These are phyloP conservation scores for Brachionus calyciflorus DNA, from an alignment of 1,140 invertebrate genomes.

Conservation along the genomic window DNA sequence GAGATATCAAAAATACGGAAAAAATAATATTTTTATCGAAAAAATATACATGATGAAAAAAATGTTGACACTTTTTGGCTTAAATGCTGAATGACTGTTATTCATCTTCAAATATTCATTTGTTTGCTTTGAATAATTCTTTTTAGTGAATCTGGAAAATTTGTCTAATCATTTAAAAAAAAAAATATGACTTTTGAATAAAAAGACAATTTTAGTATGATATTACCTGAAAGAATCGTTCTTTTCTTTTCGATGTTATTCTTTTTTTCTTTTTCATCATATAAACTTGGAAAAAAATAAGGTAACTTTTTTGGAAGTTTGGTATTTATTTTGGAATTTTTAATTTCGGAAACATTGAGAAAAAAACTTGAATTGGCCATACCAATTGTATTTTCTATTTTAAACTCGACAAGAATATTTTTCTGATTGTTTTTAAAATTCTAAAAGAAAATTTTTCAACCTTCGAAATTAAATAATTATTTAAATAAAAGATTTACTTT, in stretches of 20 bases:
- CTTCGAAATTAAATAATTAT: too few relatives aligned
- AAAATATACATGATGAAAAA: too few relatives aligned
- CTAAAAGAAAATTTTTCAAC: not conserved
- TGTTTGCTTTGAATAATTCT: too few relatives aligned
- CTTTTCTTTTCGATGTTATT: not conserved
- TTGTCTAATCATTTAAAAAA: too few relatives aligned
- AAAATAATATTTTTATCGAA: too few relatives aligned
- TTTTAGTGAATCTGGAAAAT: too few relatives aligned
- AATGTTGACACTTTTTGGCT: too few relatives aligned
- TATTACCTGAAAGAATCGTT: constrained; percentile 13
- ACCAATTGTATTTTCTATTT: constrained; percentile 9
- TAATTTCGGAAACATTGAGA: not conserved
- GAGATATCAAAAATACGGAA: too few relatives aligned
- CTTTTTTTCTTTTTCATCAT: not conserved
- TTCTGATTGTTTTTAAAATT: not conserved
- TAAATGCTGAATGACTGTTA: too few relatives aligned
- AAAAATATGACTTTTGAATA: too few relatives aligned
- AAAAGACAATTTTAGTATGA: too few relatives aligned
- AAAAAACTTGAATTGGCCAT: not conserved
- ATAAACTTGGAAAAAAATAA: not conserved
- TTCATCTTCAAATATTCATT: too few relatives aligned
- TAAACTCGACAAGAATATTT: not conserved
- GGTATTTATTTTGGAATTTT: not conserved
- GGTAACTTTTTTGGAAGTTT: not conserved
- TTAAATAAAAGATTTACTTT: not conserved